A percentile compares a stretch with the other conserved stretches of the same genome.
Conservation (phyloP, 2,888 invertebrate species). For the Mesorhabditis sp. region DNA sequence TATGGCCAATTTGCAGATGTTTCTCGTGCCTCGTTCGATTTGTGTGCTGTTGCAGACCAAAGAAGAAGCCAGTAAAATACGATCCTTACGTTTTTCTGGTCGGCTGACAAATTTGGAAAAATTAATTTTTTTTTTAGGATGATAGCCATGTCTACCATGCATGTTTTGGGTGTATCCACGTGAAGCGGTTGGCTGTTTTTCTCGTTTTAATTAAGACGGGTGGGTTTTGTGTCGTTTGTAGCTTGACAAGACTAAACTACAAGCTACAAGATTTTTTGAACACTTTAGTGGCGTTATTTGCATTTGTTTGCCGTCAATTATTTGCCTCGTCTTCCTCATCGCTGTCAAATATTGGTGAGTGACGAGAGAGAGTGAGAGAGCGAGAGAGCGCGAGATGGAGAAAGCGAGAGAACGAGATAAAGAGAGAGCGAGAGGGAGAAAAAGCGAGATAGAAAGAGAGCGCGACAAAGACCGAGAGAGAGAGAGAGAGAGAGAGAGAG, state of each 20-base stretch:
- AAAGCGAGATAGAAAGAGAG: too few relatives aligned
- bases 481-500: too few relatives aligned
- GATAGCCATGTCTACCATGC: conserved; percentile 4
- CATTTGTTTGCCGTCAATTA: background rate
- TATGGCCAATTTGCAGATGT: background rate
- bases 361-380: too few relatives aligned
- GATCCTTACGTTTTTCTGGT: background rate
- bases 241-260: too few relatives aligned
- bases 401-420: too few relatives aligned
- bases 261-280: too few relatives aligned
- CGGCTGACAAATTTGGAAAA: background rate
- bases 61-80: background rate
- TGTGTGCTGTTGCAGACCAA: background rate
- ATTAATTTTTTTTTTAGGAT: background rate
- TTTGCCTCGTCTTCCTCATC: background rate
- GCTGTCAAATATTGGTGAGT: background rate
- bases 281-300: background rate
- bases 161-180: conserved; percentile 6
- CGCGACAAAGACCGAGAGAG: too few relatives aligned
- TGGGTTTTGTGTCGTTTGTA: background rate
- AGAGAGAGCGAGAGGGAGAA: too few relatives aligned
- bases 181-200: conserved; percentile 2
- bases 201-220: background rate
- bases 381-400: too few relatives aligned
- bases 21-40: background rate